Percentiles rank a stretch among this genome's conserved stretches.
These are phyloP conservation scores for Pedicia rivosa DNA, from an alignment of 2,888 invertebrate genomes.

Conservation along the genomic window DNA sequence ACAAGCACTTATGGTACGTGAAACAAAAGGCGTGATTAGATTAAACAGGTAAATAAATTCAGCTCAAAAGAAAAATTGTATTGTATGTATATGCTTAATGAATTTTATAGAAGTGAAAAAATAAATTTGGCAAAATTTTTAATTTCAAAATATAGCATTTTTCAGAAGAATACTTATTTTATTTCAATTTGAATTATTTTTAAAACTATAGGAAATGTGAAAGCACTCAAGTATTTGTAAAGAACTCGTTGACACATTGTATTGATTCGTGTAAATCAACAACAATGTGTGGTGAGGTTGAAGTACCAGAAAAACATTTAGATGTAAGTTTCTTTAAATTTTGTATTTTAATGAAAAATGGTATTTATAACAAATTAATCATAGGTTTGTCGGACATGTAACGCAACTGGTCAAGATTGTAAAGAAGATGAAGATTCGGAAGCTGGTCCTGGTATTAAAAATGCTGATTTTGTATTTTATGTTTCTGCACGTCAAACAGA, in stretches of 20 bases:
- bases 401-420: constrained; percentile 74
- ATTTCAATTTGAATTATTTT: constrained; percentile 4
- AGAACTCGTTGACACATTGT: constrained; percentile 72
- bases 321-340: constrained; percentile 47
- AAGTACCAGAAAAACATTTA: constrained; percentile 83
- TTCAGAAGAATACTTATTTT: too few relatives aligned
- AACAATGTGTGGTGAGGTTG: constrained; percentile 93
- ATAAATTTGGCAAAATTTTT: too few relatives aligned
- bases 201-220: constrained; percentile 60
- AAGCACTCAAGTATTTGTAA: constrained; percentile 73
- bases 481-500: constrained; percentile 89
- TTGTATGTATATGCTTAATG: too few relatives aligned
- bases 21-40: constrained; percentile 70
- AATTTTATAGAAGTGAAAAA: too few relatives aligned
- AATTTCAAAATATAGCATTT: too few relatives aligned
- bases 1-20: constrained; percentile 73
- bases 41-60: constrained; percentile 54
- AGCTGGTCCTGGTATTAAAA: constrained; percentile 50
- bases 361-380: constrained; percentile 3
- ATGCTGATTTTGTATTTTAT: constrained; percentile 92
- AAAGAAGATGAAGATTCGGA: constrained; percentile 36
- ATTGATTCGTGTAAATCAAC: constrained; percentile 63
- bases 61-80: not conserved
- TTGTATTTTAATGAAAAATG: not conserved
- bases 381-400: constrained; percentile 75